phyloP scores from a whole-genome alignment of 2,888 invertebrate genomes.

The Mongoloraphidia duomilia region DNA sequence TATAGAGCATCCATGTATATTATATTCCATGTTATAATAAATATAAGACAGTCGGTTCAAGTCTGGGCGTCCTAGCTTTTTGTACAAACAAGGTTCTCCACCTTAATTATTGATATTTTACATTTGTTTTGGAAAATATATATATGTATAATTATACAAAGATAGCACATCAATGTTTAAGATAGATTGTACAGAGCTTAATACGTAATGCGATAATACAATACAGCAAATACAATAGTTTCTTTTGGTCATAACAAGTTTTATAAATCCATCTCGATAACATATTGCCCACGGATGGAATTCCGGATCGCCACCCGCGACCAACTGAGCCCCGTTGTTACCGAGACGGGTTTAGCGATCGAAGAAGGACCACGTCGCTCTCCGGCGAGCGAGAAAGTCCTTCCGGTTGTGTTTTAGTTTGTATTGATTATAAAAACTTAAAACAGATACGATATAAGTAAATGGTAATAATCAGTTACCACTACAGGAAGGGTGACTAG shows the following conservation, averaged over 20 bases:
- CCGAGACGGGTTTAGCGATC: slow-evolving; percentile 32
- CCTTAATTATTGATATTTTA: too few species aligned
- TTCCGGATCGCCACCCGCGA: slow-evolving; percentile 34
- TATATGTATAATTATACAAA: slow-evolving; percentile 18
- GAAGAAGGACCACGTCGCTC: slow-evolving; percentile 26
- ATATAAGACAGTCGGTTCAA: too few species aligned
- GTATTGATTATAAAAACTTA: background rate
- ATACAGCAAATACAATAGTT: slow-evolving; percentile 19
- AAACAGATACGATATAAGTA: background rate
- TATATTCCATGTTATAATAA: too few species aligned
- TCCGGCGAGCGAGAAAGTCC: slow-evolving; percentile 22
- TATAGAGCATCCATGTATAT: too few species aligned
- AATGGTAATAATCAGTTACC: slow-evolving; percentile 3
- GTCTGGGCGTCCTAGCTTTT: too few species aligned
- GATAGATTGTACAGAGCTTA: slow-evolving; percentile 23
- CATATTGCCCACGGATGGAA: slow-evolving; percentile 22
- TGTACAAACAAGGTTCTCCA: too few species aligned
- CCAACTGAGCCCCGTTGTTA: slow-evolving; percentile 39
- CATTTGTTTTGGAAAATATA: background rate
- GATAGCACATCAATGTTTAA: slow-evolving; percentile 29
- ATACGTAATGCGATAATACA: slow-evolving; percentile 14
- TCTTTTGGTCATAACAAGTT: slow-evolving; percentile 11
- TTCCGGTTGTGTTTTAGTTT: background rate
- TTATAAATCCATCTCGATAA: slow-evolving; percentile 20
- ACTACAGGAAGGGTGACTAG: slow-evolving; percentile 11